Evolutionary conservation across 2,113 vertebrate genomes (phyloP).

Genomic region (Ardeotis arabs): DNA sequence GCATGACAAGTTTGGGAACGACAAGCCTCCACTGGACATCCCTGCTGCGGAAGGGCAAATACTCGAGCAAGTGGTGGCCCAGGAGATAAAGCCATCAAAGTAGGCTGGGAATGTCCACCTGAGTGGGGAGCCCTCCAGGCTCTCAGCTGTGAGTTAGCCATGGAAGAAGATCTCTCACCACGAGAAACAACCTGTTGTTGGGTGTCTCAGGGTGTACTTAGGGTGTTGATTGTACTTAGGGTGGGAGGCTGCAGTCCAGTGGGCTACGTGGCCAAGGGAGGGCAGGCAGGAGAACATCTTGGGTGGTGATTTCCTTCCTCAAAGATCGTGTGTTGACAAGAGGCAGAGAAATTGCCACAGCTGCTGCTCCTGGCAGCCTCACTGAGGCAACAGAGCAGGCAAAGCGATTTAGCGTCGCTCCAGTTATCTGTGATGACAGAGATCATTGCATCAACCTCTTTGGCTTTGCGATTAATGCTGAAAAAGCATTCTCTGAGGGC

Average conservation of each 20-base stretch:
- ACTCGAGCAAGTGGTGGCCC: background rate
- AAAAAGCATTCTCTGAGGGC: constrained; percentile 9
- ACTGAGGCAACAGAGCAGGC: constrained; percentile 3
- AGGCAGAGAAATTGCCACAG: constrained; percentile 42
- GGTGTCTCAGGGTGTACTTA: background rate
- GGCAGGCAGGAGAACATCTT: background rate
- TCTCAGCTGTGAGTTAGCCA: background rate
- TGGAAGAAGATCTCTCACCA: background rate
- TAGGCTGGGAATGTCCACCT: background rate
- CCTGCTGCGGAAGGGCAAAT: background rate
- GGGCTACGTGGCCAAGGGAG: background rate
- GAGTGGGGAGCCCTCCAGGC: background rate
- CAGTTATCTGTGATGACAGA: constrained; percentile 45
- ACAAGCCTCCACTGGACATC: background rate
- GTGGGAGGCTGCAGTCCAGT: background rate
- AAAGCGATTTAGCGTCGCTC: constrained; percentile 27
- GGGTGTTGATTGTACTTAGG: background rate
- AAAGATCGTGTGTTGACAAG: background rate
- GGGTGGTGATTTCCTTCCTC: background rate
- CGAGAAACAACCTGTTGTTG: background rate
- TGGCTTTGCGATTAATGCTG: constrained; percentile 15
- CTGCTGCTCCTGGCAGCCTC: constrained; percentile 36
- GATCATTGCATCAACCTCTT: constrained; percentile 35
- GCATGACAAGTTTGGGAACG: background rate
- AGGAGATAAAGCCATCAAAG: background rate